Evolutionary conservation across 2,113 vertebrate species (phyloP), one percentile per base, ranked within the genome.

Genomic region (Zosterops hypoxanthus): DNA sequence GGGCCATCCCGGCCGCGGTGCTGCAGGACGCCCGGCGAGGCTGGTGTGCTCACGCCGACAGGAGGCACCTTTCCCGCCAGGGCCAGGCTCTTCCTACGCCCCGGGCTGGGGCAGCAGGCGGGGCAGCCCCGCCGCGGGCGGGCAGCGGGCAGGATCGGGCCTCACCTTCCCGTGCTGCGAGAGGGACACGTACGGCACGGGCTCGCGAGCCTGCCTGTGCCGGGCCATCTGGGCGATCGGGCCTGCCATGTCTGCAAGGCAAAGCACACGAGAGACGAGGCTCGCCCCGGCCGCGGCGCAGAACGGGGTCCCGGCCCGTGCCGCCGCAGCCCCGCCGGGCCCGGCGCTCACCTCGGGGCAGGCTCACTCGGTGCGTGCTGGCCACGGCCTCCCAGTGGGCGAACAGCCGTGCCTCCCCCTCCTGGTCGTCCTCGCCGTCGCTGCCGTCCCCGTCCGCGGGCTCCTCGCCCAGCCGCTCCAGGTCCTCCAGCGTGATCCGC

Each of bases 141-240:
- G 49, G 55, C 77, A 19, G 77, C 5, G 5, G 63, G 14, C 3
- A 52, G 56, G 60, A 12, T 41, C 57, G 1, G 84, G 66, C 46
- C 96, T 94, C 97, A 99, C 98, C 98, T 99, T 98, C 94, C 98
- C 98, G 5, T 95, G 97, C 64, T 87, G 86, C 16, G 97, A 96
- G 26, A 98, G 73, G 8, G 85, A 33, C 3, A 95, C 63, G 41
- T 95, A 98, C 4, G 98, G 98, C 78, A 99, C 95, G 10, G 95
- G 80, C 95, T 99, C 97, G 14, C 95, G 98, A 69, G 97, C 63
- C 82, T 98, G 98, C 71, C 57, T 97, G 90, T 98, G 98, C 44
- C 73, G 97, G 14, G 97, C 98, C 98, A 99, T 99, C 97, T 98
- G 98, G 60, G 96, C 82, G 75, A 99, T 99, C 7, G 98, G 98